Evolutionary conservation across 1,140 invertebrate species (phyloP).

Genomic region (Helicoverpa armigera): DNA sequence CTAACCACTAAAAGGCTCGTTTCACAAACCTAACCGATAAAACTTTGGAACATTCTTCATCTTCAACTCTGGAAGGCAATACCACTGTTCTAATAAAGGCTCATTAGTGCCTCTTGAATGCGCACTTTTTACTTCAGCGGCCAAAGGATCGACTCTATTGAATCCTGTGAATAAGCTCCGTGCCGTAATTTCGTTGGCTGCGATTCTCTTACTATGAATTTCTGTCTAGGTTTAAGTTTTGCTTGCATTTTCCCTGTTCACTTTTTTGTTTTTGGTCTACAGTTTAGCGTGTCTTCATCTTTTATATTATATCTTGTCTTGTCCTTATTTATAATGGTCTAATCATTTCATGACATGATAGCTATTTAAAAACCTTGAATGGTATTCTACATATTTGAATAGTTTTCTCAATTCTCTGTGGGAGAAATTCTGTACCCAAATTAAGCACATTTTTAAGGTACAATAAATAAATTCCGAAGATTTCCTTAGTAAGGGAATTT

Average conservation of each 20-base stretch:
- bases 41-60: neutral
- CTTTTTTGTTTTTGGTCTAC: neutral
- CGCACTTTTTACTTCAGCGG: constrained; percentile 22
- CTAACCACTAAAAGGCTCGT: neutral
- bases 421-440: too few species aligned
- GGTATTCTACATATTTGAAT: too few species aligned
- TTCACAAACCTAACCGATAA: neutral
- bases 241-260: neutral
- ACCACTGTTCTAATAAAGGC: constrained; percentile 32
- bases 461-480: too few species aligned
- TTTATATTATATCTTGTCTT: too few species aligned
- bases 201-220: constrained; percentile 3
- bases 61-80: neutral
- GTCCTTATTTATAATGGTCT: too few species aligned
- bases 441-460: too few species aligned
- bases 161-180: constrained; percentile 36
- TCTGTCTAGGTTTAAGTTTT: constrained; percentile 5
- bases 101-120: constrained; percentile 36
- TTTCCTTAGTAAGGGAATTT: neutral
- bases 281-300: neutral
- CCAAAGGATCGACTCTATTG: constrained; percentile 39
- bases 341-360: too few species aligned
- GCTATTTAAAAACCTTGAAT: too few species aligned
- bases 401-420: too few species aligned
- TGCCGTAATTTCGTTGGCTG: constrained; percentile 25